Conservation (phyloP, 2,113 vertebrate species). For the Anguilla japonica region DNA sequence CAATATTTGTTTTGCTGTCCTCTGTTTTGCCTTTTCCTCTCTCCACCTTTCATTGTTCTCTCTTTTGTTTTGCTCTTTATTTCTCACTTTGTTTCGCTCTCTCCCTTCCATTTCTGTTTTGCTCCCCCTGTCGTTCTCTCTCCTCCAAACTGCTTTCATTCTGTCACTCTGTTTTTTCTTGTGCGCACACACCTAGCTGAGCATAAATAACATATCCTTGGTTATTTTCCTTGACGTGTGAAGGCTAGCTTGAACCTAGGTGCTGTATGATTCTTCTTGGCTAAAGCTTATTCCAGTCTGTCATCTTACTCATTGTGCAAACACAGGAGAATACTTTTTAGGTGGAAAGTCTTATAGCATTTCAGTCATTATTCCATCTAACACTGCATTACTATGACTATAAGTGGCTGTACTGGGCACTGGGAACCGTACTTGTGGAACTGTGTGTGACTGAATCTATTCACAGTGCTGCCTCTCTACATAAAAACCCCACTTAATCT, state of each 20-base stretch:
- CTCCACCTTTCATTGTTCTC: too few species aligned
- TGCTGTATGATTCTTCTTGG: not conserved
- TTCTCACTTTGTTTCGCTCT: too few species aligned
- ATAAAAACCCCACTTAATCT: not conserved
- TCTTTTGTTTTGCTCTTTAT: too few species aligned
- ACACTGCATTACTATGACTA: not conserved
- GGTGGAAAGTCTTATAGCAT: not conserved
- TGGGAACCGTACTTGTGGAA: not conserved
- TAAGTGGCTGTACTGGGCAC: not conserved
- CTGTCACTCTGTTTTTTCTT: not conserved
- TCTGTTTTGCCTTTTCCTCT: too few species aligned
- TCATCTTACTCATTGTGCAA: not conserved
- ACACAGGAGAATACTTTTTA: not conserved
- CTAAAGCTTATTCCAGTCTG: not conserved
- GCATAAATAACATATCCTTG: not conserved
- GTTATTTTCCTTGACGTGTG: not conserved
- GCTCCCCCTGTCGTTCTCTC: not conserved
- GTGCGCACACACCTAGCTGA: not conserved
- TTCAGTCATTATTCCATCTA: not conserved
- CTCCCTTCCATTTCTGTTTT: too few species aligned
- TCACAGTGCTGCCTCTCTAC: not conserved
- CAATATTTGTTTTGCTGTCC: too few species aligned
- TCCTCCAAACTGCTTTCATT: not conserved
- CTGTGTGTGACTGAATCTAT: not conserved
- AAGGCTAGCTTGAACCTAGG: too few species aligned